phyloP scores from a whole-genome alignment of 23 tunicate genomes.

The Trididemnum nubilum region DNA sequence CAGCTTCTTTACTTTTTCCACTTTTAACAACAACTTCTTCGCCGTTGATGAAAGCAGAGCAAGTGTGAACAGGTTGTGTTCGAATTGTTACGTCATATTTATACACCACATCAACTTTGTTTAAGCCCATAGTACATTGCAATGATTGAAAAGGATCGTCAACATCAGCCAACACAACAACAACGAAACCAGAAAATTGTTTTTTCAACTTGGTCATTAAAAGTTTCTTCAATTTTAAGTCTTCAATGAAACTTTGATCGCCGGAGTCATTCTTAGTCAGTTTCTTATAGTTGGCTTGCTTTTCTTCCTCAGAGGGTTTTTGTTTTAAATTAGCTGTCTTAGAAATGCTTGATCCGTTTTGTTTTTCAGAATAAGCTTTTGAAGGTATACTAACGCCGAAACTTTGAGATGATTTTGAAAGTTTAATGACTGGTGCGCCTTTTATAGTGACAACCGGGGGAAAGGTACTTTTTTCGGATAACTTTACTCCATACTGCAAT shows the following conservation, averaged over 20 bases:
- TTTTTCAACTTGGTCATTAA: no score
- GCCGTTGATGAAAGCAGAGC: background rate
- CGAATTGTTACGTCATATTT: background rate
- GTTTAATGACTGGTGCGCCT: background rate
- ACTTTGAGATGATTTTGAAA: background rate
- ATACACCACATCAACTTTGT: background rate
- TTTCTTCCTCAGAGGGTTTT: no score
- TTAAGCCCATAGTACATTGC: background rate
- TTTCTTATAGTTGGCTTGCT: no score
- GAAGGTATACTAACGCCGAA: no score
- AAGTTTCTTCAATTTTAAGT: no score
- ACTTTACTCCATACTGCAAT: background rate
- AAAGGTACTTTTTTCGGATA: background rate
- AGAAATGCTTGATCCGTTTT: no score
- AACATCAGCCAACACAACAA: background rate
- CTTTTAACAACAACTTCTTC: background rate
- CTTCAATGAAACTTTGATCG: no score
- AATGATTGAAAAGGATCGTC: background rate
- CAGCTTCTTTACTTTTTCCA: slow-evolving; percentile 7
- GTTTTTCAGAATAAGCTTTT: no score
- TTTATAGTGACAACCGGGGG: background rate
- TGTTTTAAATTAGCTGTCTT: no score
- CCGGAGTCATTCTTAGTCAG: no score
- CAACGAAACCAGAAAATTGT: no score
- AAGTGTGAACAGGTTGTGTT: background rate